These are phyloP conservation scores for Desoria tigrina DNA, from an alignment of 2,888 invertebrate genomes.

Conservation along the genomic window DNA sequence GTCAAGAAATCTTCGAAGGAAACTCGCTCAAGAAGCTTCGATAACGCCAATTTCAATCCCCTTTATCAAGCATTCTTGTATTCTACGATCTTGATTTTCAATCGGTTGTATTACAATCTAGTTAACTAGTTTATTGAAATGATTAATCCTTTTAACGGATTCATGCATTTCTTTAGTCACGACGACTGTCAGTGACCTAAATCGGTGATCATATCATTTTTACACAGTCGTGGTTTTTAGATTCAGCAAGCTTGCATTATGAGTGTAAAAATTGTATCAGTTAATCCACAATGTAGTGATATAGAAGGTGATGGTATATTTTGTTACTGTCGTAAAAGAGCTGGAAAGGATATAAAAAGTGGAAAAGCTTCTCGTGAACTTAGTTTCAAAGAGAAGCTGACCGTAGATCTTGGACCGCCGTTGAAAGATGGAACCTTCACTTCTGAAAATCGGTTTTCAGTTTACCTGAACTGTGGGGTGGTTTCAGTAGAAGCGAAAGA, in stretches of 20 bases:
- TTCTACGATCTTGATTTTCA: too few relatives aligned
- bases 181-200: too few relatives aligned
- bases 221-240: too few relatives aligned
- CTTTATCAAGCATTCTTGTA: too few relatives aligned
- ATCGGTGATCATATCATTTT: too few relatives aligned
- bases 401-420: constrained; percentile 25
- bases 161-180: too few relatives aligned
- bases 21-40: too few relatives aligned
- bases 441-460: constrained; percentile 23
- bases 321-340: constrained; percentile 23
- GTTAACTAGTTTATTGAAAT: too few relatives aligned
- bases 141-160: too few relatives aligned
- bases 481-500: constrained; percentile 38
- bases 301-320: constrained; percentile 11
- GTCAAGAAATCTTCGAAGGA: too few relatives aligned
- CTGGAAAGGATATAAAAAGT: constrained; percentile 1
- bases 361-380: not conserved
- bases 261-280: constrained; percentile 27
- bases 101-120: too few relatives aligned
- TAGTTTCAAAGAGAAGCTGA: constrained; percentile 20
- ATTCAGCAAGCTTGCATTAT: not conserved
- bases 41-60: too few relatives aligned
- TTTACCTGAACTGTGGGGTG: constrained; percentile 38
- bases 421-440: constrained; percentile 13
- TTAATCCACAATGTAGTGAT: not conserved